Evolutionary conservation across 1,140 invertebrate genomes (phyloP), one percentile per base, ranked within the genome.

Genomic region (Tribolium castaneum): DNA sequence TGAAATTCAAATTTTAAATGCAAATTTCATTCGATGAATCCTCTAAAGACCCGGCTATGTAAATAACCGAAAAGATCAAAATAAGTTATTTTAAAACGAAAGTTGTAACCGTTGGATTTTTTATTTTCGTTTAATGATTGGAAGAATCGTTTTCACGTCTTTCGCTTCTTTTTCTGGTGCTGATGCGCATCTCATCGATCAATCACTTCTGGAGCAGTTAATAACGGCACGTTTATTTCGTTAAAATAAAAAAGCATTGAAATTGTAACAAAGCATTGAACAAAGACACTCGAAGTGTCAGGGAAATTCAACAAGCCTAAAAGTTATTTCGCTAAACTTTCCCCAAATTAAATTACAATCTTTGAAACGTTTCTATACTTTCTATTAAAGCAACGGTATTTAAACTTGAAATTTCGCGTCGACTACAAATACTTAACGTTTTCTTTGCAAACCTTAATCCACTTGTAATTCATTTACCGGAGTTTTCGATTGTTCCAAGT

Each of bases 41-140:
- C 59, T 66, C 59, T 30, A 66, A 66, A 66, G 30, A 35, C n/a
- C 59, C 30, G 10, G 10, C 59, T 66, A 35, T 39, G 30, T 66
- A 66, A 66, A 66, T 66, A 66, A 35, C 25, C 25, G 30, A 66
- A 66, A 66, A 66, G 59, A 66, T 66, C 59, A 66, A 66, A 66
- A 66, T 35, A 66, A 66, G 56, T 62, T 62, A 12, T 62, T 62
- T 62, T 62, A 30, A 30, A 12, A 1, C 39, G 7, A 45, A 45
- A 45, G 2, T n/a, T 45, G 5, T 52, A 52, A 52, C 3, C 2
- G 49, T 9, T 50, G 9, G 49, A 50, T 10, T 50, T 10, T 14
- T 12, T 35, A 35, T 66, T 34, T 66, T 66, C 30, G 16, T 9
- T n/a, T 59, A 22, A 59, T 59, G 54, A 59, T 59, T 59, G 9